These are phyloP conservation scores for Busseola fusca DNA, from an alignment of 2,888 invertebrate genomes.

Conservation along the genomic window DNA sequence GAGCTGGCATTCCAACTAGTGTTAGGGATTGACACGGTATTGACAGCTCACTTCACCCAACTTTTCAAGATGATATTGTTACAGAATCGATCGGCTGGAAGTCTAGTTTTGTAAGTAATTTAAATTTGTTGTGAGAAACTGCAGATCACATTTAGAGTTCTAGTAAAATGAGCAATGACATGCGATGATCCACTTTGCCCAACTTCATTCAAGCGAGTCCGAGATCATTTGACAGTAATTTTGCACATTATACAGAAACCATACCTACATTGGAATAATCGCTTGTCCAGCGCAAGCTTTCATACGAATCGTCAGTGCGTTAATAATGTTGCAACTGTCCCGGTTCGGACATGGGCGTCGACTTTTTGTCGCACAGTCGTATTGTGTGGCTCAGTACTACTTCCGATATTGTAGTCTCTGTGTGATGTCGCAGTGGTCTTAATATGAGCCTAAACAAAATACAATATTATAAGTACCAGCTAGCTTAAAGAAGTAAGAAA, in stretches of 20 bases:
- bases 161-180: background rate
- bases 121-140: background rate
- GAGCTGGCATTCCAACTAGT: no score
- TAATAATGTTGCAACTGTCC: slow-evolving; percentile 62
- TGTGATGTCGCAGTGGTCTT: slow-evolving; percentile 14
- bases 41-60: no score
- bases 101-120: background rate
- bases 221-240: slow-evolving; percentile 21
- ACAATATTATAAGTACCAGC: background rate
- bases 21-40: no score
- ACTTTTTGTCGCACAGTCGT: slow-evolving; percentile 19
- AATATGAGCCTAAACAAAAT: background rate
- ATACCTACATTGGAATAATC: slow-evolving; percentile 33
- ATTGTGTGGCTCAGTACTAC: slow-evolving; percentile 39
- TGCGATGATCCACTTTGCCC: slow-evolving; percentile 5
- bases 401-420: slow-evolving; percentile 37
- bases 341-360: slow-evolving; percentile 16
- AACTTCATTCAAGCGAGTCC: slow-evolving; percentile 13
- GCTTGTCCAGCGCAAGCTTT: slow-evolving; percentile 64
- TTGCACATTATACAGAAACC: slow-evolving; percentile 25
- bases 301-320: slow-evolving; percentile 64
- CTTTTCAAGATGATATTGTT: no score
- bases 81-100: no score
- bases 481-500: no score
- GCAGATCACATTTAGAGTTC: background rate